Conservation (phyloP, 1,140 invertebrate genomes). For the Odontomachus brunneus region DNA sequence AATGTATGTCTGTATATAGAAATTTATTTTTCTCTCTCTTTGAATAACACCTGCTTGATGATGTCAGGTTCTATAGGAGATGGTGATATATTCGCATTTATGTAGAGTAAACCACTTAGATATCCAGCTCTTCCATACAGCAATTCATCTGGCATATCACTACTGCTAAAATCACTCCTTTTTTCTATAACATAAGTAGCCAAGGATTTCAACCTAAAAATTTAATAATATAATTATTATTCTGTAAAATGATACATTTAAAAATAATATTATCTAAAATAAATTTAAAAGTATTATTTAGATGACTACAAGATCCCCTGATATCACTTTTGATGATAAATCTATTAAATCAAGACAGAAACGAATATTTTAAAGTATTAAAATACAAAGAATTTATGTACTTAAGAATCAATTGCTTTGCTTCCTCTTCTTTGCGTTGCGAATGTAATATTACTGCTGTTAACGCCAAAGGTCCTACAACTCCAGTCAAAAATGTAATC, state of each 20-base stretch:
- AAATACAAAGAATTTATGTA: slow-evolving; percentile 69
- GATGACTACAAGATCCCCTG: too few species aligned
- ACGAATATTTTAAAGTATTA: background rate
- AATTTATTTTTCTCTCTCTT: background rate
- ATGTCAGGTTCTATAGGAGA: slow-evolving; percentile 83
- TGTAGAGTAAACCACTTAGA: slow-evolving; percentile 91
- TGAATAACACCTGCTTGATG: slow-evolving; percentile 83
- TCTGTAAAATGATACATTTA: background rate
- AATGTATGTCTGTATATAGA: background rate
- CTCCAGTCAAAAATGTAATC: slow-evolving; percentile 92
- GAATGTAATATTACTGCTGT: slow-evolving; percentile 88
- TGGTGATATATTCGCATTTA: slow-evolving; percentile 88
- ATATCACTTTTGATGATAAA: background rate
- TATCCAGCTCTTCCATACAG: slow-evolving; percentile 95
- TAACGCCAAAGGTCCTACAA: slow-evolving; percentile 91
- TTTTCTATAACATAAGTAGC: slow-evolving; percentile 85
- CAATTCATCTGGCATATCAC: slow-evolving; percentile 91
- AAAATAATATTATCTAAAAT: too few species aligned
- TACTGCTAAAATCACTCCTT: slow-evolving; percentile 49
- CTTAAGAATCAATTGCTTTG: slow-evolving; percentile 84
- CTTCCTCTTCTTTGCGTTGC: slow-evolving; percentile 83
- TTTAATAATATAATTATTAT: background rate
- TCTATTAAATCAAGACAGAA: slow-evolving; percentile 21
- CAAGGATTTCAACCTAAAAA: slow-evolving; percentile 85
- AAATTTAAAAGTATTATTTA: too few species aligned